phyloP scores from a whole-genome alignment of 1,140 invertebrate genomes.

The Phthorimaea operculella region DNA sequence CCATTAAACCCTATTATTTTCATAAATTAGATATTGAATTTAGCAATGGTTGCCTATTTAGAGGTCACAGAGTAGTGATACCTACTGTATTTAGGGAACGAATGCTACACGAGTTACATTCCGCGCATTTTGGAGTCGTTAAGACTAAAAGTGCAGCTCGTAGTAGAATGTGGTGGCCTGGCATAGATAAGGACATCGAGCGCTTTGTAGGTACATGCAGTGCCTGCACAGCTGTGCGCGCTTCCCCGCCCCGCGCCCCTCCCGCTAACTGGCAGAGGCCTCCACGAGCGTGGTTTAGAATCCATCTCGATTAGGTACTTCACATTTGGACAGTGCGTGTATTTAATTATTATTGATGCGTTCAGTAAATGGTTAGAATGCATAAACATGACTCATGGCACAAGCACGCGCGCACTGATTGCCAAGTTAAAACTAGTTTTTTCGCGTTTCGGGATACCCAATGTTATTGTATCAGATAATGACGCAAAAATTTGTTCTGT shows the following conservation, averaged over 20 bases:
- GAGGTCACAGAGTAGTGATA: neutral
- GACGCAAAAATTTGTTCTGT: neutral
- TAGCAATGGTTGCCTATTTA: neutral
- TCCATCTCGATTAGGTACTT: neutral
- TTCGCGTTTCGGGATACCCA: conserved; percentile 5
- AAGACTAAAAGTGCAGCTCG: neutral
- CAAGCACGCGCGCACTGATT: conserved; percentile 2
- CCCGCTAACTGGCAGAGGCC: neutral
- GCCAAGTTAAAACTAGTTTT: conserved; percentile 1
- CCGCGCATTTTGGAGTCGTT: neutral
- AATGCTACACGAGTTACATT: neutral
- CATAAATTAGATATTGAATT: neutral
- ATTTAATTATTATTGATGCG: neutral
- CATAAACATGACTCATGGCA: neutral
- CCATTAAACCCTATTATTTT: neutral
- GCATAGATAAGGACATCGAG: neutral
- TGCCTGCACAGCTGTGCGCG: neutral
- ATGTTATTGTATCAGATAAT: conserved; percentile 4
- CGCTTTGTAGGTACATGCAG: neutral
- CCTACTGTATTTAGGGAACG: neutral
- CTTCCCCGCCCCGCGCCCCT: neutral
- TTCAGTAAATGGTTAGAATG: conserved; percentile 6
- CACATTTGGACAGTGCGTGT: neutral
- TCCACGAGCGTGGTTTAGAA: neutral
- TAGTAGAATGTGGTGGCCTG: conserved; percentile 4